Evolutionary conservation across 2,888 invertebrate genomes (phyloP).

Genomic region (Agrotis segetum): DNA sequence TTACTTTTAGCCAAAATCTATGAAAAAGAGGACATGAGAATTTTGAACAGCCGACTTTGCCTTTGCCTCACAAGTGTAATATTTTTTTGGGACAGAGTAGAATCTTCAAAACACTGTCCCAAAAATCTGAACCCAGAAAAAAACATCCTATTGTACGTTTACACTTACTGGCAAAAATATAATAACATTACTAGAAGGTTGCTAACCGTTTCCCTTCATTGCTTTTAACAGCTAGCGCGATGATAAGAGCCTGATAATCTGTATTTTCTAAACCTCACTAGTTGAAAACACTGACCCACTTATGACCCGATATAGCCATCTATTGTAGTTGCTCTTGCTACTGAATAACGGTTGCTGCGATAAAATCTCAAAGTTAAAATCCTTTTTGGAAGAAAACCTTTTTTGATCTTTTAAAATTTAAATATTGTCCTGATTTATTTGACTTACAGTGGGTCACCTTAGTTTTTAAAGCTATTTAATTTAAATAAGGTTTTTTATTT

Average conservation of each 20-base stretch:
- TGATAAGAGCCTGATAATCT: slow-evolving; percentile 53
- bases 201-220: slow-evolving; percentile 44
- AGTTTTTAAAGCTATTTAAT: too few species aligned
- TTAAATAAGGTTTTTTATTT: too few species aligned
- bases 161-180: neutral
- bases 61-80: too few species aligned
- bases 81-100: too few species aligned
- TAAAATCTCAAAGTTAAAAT: neutral
- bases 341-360: neutral
- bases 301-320: slow-evolving; percentile 26
- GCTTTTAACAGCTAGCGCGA: slow-evolving; percentile 38
- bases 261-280: slow-evolving; percentile 24
- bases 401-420: neutral
- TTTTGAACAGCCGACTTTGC: too few species aligned
- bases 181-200: slow-evolving; percentile 20
- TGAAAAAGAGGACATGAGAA: too few species aligned
- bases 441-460: neutral
- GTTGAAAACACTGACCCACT: slow-evolving; percentile 41
- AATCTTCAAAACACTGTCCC: too few species aligned
- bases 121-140: too few species aligned
- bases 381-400: neutral
- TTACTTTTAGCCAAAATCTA: too few species aligned
- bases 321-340: neutral
- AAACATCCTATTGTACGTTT: too few species aligned
- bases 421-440: slow-evolving; percentile 3